Evolutionary conservation across 2,797 vertebrate genomes (phyloP).

Genomic region (Falco concolor): DNA sequence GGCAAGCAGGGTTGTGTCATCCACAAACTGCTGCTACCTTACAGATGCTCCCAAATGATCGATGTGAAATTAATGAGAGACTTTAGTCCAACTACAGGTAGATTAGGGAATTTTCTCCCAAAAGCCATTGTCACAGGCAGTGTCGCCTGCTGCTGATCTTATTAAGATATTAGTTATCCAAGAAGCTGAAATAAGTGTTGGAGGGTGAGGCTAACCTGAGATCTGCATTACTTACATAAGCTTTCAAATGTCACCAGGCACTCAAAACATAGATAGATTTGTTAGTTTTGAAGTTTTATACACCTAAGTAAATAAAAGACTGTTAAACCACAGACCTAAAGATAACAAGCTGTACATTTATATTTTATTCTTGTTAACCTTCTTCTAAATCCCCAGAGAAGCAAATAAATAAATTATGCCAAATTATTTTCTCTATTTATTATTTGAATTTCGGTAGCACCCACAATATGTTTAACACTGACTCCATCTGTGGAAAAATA

Average conservation of each 20-base stretch:
- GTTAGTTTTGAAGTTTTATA: background rate
- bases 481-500: background rate
- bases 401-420: background rate
- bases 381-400: background rate
- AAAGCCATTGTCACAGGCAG: background rate
- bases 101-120: background rate
- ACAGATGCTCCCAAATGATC: slow-evolving; percentile 9
- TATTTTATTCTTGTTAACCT: background rate
- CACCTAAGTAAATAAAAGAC: background rate
- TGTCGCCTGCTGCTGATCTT: background rate
- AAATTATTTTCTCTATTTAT: background rate
- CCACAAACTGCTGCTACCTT: background rate
- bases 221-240: background rate
- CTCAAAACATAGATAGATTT: background rate
- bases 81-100: background rate
- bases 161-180: background rate
- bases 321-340: background rate
- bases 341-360: background rate
- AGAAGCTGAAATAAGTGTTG: background rate
- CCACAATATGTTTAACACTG: background rate
- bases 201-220: background rate
- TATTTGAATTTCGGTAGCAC: background rate
- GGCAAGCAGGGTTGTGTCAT: background rate
- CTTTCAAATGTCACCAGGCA: background rate
- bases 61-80: slow-evolving; percentile 9